Evolutionary conservation across 1,140 invertebrate species (phyloP).

Genomic region (Spodoptera litura): DNA sequence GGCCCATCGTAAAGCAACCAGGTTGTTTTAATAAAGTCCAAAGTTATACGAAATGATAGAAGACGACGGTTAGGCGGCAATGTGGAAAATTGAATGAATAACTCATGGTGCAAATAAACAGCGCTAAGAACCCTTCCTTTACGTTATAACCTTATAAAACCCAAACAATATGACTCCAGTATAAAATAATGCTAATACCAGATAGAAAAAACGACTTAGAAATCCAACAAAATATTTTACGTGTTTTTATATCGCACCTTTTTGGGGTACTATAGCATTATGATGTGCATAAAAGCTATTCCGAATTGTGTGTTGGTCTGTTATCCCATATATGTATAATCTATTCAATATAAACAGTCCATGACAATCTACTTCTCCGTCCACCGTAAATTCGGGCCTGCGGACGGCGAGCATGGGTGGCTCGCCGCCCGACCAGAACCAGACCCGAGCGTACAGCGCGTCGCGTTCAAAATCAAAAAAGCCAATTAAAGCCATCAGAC

Average conservation of each 20-base stretch:
- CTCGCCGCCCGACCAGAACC: no score
- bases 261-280: no score
- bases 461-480: no score
- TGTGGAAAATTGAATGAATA: conserved; percentile 45
- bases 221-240: conserved; percentile 33
- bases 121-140: conserved; percentile 36
- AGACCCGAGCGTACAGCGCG: no score
- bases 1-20: not conserved
- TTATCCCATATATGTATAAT: no score
- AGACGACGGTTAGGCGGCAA: not conserved
- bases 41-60: conserved; percentile 21
- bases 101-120: conserved; percentile 39
- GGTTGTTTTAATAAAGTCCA: conserved; percentile 18
- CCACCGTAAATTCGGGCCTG: no score
- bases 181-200: conserved; percentile 43
- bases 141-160: conserved; percentile 43
- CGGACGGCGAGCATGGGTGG: no score
- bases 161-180: conserved; percentile 34
- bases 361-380: no score
- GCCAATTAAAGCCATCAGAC: no score
- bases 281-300: no score
- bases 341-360: no score
- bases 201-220: conserved; percentile 26
- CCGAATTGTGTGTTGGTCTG: no score
- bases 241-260: conserved; percentile 29